Evolutionary conservation across 30 jellyfish, hydroid and myxozoan genomes (phyloP).

Genomic region (Aurelia sp.): DNA sequence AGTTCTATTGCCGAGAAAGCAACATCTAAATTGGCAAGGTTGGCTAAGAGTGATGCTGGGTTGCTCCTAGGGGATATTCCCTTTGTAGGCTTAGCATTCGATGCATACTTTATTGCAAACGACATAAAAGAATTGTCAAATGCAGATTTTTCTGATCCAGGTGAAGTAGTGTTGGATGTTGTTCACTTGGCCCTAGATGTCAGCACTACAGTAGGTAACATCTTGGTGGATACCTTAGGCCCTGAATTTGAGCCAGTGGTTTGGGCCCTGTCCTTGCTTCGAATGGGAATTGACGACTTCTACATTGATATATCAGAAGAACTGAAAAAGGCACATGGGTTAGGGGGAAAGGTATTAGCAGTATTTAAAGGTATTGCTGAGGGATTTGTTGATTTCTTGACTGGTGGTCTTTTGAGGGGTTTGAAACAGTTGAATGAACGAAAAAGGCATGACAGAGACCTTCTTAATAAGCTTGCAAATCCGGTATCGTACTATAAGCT

Average conservation of each 20-base stretch:
- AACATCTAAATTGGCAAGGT: not conserved
- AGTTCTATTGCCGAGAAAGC: not conserved
- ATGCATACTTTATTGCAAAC: not conserved
- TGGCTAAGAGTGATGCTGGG: not conserved
- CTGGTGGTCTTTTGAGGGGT: not conserved
- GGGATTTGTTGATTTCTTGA: not conserved
- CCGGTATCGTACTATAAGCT: not conserved
- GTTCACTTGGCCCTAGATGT: not conserved
- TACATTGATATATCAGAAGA: not conserved
- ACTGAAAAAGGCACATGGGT: not conserved
- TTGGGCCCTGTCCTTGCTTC: not conserved
- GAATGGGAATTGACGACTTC: not conserved
- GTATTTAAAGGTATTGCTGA: not conserved
- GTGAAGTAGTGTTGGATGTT: not conserved
- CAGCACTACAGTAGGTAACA: not conserved
- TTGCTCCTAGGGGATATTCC: not conserved
- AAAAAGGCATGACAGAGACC: not conserved
- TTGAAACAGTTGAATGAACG: not conserved
- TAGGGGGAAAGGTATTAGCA: not conserved
- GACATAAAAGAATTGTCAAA: not conserved
- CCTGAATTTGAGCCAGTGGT: not conserved
- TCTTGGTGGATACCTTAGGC: not conserved
- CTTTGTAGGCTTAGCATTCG: not conserved
- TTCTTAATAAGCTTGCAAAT: not conserved
- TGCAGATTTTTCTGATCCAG: not conserved